Evolutionary conservation across 2,797 vertebrate species (phyloP), one percentile per base, ranked within the genome.

Genomic region (Coilia nasus): DNA sequence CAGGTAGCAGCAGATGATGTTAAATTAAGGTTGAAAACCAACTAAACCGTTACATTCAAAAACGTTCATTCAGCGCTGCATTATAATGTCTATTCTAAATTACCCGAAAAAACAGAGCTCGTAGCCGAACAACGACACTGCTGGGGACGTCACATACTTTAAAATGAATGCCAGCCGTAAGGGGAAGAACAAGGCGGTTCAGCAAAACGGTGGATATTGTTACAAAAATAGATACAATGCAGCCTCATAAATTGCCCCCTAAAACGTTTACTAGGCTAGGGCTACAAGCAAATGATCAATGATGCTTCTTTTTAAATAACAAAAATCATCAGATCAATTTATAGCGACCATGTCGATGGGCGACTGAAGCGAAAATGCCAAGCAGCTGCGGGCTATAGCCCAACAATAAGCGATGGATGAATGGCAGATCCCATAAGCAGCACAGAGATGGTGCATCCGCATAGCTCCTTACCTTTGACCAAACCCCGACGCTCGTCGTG

Each of bases 381-480:
- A 78, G 35, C 71, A 78, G 35, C 35, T 19, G 35, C 71, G 41
- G 71, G 31, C 71, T 41, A 15, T 44, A 78, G 21, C 35, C 31
- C 35, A 41, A 78, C 71, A 78, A 78, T 44, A 78, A 44, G 15
- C 71, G 71, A 78, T 78, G 21, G 5, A 21, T 41, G 71, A 78
- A 78, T 78, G 71, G 71, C 71, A 78, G 31, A 78, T 78, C 31
- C 7, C 19, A 17, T 50, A 78, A 44, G 31, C 71, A 46, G 67
- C 67, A 75, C 67, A 75, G 28, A 75, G 71, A 81, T 28, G 10
- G 71, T 82, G 44, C 56, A 50, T 56, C 82, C 83, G 59, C 85
- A 80, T 82, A 64, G 75, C 19, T 54, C 81, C 87, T 89, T 88
- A 89, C 88, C 88, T 88, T 85, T 35, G 7, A 21, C 71, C 62